Percentiles rank a stretch among this genome's conserved stretches.
phyloP scores from a whole-genome alignment of 37 sponge, comb jelly and placozoan genomes.

The Aplysina aerophoba region DNA sequence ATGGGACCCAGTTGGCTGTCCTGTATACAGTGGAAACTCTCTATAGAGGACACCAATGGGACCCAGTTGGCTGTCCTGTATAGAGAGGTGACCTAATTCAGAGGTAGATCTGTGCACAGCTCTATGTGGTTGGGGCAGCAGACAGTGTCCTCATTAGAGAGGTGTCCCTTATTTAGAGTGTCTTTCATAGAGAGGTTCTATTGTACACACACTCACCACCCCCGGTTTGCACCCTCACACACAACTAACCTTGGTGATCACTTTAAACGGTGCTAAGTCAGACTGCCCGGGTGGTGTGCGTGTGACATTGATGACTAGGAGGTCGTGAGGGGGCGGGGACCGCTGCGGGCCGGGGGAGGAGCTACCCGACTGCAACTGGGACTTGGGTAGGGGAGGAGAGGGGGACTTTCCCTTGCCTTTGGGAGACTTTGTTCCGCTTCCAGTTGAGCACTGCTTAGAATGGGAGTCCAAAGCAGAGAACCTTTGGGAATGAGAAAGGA shows the following conservation, averaged over 20 bases:
- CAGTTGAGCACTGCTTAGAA: constrained; percentile 61
- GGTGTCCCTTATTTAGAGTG: no score
- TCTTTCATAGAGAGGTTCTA: background rate
- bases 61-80: no score
- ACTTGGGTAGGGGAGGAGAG: background rate
- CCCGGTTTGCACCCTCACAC: no score
- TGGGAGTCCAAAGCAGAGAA: constrained; percentile 59
- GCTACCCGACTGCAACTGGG: background rate
- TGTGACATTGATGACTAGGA: constrained; percentile 67
- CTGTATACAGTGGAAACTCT: no score
- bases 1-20: no score
- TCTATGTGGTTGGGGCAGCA: no score
- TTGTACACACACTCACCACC: no score
- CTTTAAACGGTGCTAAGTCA: constrained; percentile 80
- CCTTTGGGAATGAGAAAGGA: constrained; percentile 14
- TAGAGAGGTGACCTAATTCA: no score
- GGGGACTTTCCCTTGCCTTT: constrained; percentile 18
- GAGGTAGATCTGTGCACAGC: no score
- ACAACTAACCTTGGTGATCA: constrained; percentile 71
- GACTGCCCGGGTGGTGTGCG: constrained; percentile 55
- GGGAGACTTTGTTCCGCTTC: background rate
- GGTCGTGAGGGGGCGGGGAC: constrained; percentile 2
- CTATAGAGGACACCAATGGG: no score
- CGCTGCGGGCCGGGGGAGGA: background rate
- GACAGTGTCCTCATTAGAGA: no score